phyloP scores from a whole-genome alignment of 2,113 vertebrate species.

The Clarias batrachus region DNA sequence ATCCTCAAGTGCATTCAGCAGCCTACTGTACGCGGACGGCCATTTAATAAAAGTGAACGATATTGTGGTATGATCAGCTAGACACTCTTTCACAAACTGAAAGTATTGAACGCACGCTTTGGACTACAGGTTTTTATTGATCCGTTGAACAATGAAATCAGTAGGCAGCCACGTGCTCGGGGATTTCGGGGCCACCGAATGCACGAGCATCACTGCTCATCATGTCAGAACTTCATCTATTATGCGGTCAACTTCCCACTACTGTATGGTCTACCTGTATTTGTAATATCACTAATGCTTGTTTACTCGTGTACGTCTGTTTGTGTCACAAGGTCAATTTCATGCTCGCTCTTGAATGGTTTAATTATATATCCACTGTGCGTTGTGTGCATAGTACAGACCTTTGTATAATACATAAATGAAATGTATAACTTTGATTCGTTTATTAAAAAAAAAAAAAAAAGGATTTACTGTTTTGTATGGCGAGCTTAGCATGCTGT shows the following conservation, averaged over 20 bases:
- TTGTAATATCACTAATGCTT: not conserved
- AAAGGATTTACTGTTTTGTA: not conserved
- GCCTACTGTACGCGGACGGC: too few relatives aligned
- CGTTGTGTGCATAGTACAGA: not conserved
- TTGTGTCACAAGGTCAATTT: not conserved
- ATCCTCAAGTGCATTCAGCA: not conserved
- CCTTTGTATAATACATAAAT: not conserved
- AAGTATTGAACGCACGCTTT: not conserved
- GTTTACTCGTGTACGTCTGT: not conserved
- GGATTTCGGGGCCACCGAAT: conserved; percentile 58
- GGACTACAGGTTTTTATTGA: conserved; percentile 60
- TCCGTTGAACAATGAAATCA: conserved; percentile 72
- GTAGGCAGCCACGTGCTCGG: conserved; percentile 75
- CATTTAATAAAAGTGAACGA: not conserved
- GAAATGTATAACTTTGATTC: too few relatives aligned
- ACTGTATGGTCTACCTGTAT: not conserved
- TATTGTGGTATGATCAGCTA: not conserved
- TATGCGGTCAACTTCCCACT: not conserved
- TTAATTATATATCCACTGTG: not conserved
- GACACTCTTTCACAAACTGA: not conserved
- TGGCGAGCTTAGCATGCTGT: not conserved
- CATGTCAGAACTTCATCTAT: conserved; percentile 11
- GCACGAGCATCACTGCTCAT: conserved; percentile 7
- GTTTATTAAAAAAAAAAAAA: not conserved
- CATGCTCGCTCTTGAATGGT: not conserved